These are phyloP conservation scores for Drosophila mojavensis DNA, from an alignment of 1,140 invertebrate genomes.

Conservation along the genomic window DNA sequence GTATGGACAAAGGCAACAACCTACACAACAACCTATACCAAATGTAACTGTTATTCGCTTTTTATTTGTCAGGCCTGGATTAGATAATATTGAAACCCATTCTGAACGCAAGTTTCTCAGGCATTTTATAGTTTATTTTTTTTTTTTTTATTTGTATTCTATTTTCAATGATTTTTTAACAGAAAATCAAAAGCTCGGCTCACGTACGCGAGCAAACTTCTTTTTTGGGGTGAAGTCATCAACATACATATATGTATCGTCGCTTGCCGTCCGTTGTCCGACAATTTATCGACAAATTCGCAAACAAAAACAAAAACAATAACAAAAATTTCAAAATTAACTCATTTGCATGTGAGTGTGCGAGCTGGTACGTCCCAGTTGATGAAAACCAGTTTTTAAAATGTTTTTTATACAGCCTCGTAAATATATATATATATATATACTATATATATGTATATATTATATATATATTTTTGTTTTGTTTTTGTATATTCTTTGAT, in stretches of 20 bases:
- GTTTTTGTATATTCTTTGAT: slow-evolving; percentile 38
- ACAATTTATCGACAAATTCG: slow-evolving; percentile 60
- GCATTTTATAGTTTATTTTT: slow-evolving; percentile 3
- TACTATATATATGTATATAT: slow-evolving; percentile 26
- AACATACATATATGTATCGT: slow-evolving; percentile 37
- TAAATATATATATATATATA: slow-evolving; percentile 27
- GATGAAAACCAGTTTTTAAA: slow-evolving; percentile 69
- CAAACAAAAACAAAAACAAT: slow-evolving; percentile 38
- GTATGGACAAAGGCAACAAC: slow-evolving; percentile 12
- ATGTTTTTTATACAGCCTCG: slow-evolving; percentile 24
- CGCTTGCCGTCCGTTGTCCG: slow-evolving; percentile 28
- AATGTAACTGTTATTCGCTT: neutral
- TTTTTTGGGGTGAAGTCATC: slow-evolving; percentile 71
- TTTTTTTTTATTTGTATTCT: neutral
- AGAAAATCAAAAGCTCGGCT: slow-evolving; percentile 48
- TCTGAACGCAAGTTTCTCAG: slow-evolving; percentile 1
- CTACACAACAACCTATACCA: slow-evolving; percentile 6
- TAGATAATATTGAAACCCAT: slow-evolving; percentile 26
- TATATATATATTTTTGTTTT: neutral
- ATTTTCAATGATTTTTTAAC: slow-evolving; percentile 20
- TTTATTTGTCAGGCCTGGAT: slow-evolving; percentile 5
- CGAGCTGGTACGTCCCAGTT: slow-evolving; percentile 33
- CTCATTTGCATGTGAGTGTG: slow-evolving; percentile 69
- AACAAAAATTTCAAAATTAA: slow-evolving; percentile 69
- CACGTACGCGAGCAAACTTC: slow-evolving; percentile 39